Percentiles rank a stretch among this genome's conserved stretches.
These are phyloP conservation scores for Aptenodytes patagonicus DNA, from an alignment of 2,113 vertebrate species.

Conservation along the genomic window DNA sequence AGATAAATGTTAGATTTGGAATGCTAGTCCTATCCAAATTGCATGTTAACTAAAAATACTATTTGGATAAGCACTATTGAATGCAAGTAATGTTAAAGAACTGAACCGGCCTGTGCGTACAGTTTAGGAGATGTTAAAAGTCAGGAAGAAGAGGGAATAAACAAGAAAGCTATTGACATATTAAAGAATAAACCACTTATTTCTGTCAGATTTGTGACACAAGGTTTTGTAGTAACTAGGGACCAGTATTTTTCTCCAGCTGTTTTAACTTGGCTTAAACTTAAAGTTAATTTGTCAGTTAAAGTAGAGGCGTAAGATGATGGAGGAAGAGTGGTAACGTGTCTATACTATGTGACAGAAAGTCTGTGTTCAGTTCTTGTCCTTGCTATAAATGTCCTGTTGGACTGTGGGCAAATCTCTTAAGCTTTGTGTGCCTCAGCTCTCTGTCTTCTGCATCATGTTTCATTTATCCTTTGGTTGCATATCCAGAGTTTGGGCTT, in stretches of 20 bases:
- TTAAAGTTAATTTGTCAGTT: slow-evolving; percentile 1
- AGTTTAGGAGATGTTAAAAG: neutral
- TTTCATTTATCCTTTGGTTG: neutral
- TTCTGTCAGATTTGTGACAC: neutral
- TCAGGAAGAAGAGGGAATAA: neutral
- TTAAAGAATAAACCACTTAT: neutral
- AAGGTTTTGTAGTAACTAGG: neutral
- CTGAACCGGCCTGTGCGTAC: neutral
- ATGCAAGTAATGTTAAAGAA: slow-evolving; percentile 27
- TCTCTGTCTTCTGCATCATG: neutral
- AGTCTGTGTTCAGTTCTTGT: neutral
- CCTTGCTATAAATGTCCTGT: neutral
- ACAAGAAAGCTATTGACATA: neutral
- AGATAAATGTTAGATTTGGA: slow-evolving; percentile 55
- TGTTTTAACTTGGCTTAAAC: slow-evolving; percentile 17
- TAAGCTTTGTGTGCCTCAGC: neutral
- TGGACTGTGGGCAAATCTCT: neutral
- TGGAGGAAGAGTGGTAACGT: neutral
- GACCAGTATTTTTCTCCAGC: neutral
- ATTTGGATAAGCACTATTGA: slow-evolving; percentile 27
- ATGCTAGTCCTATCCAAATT: slow-evolving; percentile 35
- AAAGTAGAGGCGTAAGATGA: neutral
- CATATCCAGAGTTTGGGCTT: neutral
- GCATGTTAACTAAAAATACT: slow-evolving; percentile 35
- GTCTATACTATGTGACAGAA: neutral